phyloP scores from a whole-genome alignment of 2,113 vertebrate genomes.

The Pomatostomus ruficeps region DNA sequence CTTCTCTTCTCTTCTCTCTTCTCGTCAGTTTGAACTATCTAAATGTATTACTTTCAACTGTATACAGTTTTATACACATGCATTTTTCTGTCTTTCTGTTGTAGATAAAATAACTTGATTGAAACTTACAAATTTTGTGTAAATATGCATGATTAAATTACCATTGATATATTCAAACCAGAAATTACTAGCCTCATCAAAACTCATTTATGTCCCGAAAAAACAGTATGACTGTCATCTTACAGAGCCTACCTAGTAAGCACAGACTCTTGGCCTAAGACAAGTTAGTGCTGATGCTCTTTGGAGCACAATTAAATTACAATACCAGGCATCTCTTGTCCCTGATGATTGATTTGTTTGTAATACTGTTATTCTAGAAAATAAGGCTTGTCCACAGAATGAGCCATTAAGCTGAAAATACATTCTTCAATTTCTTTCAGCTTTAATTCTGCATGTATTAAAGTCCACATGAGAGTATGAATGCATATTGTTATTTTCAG shows the following conservation, averaged over 20 bases:
- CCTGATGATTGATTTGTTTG: not conserved
- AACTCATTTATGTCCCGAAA: not conserved
- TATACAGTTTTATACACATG: not conserved
- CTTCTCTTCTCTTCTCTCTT: rapidly evolving
- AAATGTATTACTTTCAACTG: not conserved
- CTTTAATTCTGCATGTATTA: not conserved
- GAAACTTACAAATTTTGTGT: not conserved
- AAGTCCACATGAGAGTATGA: not conserved
- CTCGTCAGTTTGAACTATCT: not conserved
- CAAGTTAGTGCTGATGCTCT: not conserved
- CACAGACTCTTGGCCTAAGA: not conserved
- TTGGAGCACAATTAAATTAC: not conserved
- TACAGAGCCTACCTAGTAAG: not conserved
- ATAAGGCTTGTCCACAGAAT: not conserved
- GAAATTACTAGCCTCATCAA: not conserved
- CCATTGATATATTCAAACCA: not conserved
- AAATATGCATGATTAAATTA: not conserved
- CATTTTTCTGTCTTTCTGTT: not conserved
- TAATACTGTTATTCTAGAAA: not conserved
- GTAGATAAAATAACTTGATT: not conserved
- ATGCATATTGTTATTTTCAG: not conserved
- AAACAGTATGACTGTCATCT: not conserved
- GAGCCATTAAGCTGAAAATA: not conserved
- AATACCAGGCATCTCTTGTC: not conserved
- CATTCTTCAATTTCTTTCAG: not conserved